Conservation (phyloP, 2,888 invertebrate species). For the Eutolmus rufibarbis region DNA sequence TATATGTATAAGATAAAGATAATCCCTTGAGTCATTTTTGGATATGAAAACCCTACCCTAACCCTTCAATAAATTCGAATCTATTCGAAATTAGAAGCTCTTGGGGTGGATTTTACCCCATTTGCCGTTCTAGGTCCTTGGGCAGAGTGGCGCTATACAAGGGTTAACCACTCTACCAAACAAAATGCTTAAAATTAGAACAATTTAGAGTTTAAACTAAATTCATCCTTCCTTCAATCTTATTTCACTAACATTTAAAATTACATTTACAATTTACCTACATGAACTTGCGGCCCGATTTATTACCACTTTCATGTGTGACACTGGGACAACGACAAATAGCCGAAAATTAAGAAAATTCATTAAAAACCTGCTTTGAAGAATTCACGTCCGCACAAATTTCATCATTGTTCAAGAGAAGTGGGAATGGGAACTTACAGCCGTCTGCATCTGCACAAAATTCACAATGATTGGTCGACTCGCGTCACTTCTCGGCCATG, state of each 20-base stretch:
- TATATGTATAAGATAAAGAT: no score
- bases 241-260: not conserved
- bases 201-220: not conserved
- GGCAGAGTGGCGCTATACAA: no score
- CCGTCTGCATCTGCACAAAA: not conserved
- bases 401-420: no score
- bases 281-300: not conserved
- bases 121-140: no score
- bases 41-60: no score
- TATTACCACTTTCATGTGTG: not conserved
- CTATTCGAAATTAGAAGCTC: no score
- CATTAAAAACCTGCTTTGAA: not conserved
- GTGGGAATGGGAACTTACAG: not conserved
- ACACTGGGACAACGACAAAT: not conserved
- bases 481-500: not conserved
- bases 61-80: no score
- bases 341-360: not conserved
- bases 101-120: no score
- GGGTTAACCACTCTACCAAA: no score
- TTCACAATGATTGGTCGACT: not conserved
- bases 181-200: not conserved
- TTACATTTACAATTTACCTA: not conserved
- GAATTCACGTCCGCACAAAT: no score
- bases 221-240: not conserved
- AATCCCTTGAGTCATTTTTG: no score